Percentiles rank a stretch among this genome's conserved stretches.
These are phyloP conservation scores for Sebastiscus albofasciatus DNA, from an alignment of 2,797 vertebrate genomes.

Conservation along the genomic window DNA sequence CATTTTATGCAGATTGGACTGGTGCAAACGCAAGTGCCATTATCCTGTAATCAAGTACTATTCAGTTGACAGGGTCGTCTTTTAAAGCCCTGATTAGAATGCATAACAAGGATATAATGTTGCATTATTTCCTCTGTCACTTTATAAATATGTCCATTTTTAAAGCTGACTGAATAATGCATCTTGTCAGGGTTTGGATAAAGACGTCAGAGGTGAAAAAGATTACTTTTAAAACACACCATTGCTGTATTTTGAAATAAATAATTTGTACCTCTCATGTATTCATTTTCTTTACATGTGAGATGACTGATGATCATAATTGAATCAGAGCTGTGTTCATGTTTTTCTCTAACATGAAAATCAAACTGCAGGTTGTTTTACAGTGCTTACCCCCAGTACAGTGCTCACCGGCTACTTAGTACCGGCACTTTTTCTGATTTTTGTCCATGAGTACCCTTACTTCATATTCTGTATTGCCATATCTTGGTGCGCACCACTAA, in stretches of 20 bases:
- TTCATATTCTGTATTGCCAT: too few relatives aligned
- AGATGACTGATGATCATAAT: background rate
- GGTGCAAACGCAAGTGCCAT: conserved; percentile 71
- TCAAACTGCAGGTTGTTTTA: background rate
- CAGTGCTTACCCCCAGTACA: rapidly evolving
- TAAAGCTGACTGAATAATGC: conserved; percentile 47
- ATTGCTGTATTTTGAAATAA: background rate
- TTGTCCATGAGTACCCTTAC: too few relatives aligned
- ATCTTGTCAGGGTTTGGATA: conserved; percentile 5
- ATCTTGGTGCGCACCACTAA: too few relatives aligned
- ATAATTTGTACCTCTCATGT: background rate
- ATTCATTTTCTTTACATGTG: background rate
- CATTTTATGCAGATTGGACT: conserved; percentile 77
- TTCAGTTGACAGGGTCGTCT: conserved; percentile 70
- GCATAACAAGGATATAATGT: conserved; percentile 61
- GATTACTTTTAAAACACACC: conserved; percentile 2
- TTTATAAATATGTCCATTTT: conserved; percentile 48
- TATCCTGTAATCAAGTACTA: conserved; percentile 80
- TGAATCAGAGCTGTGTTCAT: background rate
- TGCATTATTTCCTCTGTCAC: conserved; percentile 48
- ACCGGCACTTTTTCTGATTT: too few relatives aligned
- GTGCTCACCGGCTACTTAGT: too few relatives aligned
- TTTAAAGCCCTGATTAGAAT: conserved; percentile 77
- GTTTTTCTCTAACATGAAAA: background rate
- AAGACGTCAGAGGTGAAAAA: conserved; percentile 2